Evolutionary conservation across 2,797 vertebrate genomes (phyloP).

Genomic region (Coreius guichenoti): DNA sequence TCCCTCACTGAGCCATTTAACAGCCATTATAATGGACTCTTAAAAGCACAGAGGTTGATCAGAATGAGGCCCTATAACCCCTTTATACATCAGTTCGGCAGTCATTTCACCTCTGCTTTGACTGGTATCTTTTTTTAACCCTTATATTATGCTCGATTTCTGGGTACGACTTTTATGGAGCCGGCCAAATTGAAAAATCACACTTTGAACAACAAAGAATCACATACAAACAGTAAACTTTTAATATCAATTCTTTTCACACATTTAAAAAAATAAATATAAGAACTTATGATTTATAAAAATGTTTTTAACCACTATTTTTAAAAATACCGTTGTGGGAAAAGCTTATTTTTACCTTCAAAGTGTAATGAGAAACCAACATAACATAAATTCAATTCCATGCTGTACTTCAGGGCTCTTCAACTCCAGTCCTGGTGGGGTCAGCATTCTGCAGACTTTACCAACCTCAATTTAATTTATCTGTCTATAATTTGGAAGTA

Average conservation of each 20-base stretch:
- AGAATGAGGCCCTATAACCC: not conserved
- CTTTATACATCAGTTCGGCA: not conserved
- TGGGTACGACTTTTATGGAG: not conserved
- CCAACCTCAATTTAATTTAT: not conserved
- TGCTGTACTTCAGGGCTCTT: not conserved
- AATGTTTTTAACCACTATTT: too few relatives aligned
- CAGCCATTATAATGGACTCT: slow-evolving; percentile 7
- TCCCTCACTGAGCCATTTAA: slow-evolving; percentile 5
- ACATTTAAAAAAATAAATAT: too few relatives aligned
- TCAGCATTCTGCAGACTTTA: too few relatives aligned
- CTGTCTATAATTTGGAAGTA: not conserved
- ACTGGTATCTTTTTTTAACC: not conserved
- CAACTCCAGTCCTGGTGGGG: too few relatives aligned
- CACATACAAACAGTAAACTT: too few relatives aligned
- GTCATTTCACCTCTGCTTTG: not conserved
- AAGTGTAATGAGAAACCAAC: not conserved
- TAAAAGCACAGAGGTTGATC: slow-evolving; percentile 21
- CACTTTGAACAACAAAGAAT: not conserved
- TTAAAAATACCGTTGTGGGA: not conserved
- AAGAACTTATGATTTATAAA: too few relatives aligned
- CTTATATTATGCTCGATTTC: not conserved
- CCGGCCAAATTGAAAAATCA: not conserved
- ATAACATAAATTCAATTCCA: not conserved
- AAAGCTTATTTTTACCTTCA: too few relatives aligned
- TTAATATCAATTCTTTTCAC: too few relatives aligned